Conservation (phyloP, 2,888 invertebrate genomes). For the Rhingia campestris region DNA sequence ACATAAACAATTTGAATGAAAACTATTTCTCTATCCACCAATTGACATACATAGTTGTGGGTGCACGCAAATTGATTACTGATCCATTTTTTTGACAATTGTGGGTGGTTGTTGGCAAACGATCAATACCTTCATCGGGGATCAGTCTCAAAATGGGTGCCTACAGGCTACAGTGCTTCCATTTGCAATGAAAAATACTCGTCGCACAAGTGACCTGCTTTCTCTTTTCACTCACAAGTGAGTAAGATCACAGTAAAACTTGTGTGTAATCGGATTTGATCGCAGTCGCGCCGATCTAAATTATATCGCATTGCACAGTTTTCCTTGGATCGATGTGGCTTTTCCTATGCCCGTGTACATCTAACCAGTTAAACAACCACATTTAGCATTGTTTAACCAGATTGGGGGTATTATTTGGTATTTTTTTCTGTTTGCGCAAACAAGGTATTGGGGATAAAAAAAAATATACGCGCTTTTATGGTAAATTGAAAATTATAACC, state of each 20-base stretch:
- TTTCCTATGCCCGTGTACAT: background rate
- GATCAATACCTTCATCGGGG: conserved; percentile 25
- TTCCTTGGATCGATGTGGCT: conserved; percentile 26
- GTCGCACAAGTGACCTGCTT: conserved; percentile 72
- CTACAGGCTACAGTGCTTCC: conserved; percentile 26
- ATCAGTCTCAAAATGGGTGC: conserved; percentile 29
- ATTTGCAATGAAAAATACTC: conserved; percentile 38
- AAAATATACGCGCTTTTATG: conserved; percentile 23
- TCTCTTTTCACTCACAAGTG: conserved; percentile 66
- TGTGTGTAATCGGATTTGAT: conserved; percentile 47
- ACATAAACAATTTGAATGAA: conserved; percentile 13
- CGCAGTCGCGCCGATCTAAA: conserved; percentile 50
- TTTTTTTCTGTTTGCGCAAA: conserved; percentile 46
- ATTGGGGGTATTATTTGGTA: conserved; percentile 42
- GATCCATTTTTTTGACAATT: conserved; percentile 14
- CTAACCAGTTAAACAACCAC: conserved; percentile 34
- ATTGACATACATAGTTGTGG: conserved; percentile 45
- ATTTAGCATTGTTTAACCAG: conserved; percentile 36
- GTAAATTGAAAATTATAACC: conserved; percentile 40
- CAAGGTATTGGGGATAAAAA: conserved; percentile 11
- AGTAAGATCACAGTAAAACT: conserved; percentile 47
- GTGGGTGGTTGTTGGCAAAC: conserved; percentile 54
- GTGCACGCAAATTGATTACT: conserved; percentile 26
- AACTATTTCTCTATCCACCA: conserved; percentile 9
- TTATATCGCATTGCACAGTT: conserved; percentile 54